Evolutionary conservation across 2,797 vertebrate species (phyloP).

Genomic region (Aphelocoma californica): DNA sequence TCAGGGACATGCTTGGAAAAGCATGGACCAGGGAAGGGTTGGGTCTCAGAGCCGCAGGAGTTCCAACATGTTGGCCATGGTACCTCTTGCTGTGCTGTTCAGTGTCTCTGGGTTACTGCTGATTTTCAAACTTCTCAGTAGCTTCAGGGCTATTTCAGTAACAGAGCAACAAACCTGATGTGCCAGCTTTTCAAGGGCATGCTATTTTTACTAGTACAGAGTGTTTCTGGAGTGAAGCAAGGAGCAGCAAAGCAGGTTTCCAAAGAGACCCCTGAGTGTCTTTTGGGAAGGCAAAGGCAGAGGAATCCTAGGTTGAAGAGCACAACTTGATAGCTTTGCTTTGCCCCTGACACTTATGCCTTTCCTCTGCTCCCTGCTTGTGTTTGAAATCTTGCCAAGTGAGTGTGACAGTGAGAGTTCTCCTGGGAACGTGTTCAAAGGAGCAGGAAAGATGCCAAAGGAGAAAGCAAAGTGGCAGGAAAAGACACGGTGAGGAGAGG

Average conservation of each 20-base stretch:
- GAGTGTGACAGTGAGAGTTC: background rate
- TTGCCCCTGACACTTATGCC: background rate
- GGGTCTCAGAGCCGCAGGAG: background rate
- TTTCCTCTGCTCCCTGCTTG: background rate
- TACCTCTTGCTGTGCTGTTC: background rate
- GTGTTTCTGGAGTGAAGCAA: background rate
- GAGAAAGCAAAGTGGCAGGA: slow-evolving; percentile 39
- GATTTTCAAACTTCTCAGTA: background rate
- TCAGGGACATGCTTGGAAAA: background rate
- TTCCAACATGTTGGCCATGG: rapidly evolving
- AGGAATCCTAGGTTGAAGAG: background rate
- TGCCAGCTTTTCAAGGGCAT: background rate
- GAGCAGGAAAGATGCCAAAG: slow-evolving; percentile 7
- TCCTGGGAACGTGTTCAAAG: background rate
- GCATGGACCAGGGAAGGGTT: background rate
- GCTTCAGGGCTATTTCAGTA: background rate
- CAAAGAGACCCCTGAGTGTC: background rate
- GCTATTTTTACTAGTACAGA: background rate
- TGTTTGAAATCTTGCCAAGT: background rate
- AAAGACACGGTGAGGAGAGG: background rate
- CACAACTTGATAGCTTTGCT: background rate
- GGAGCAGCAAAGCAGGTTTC: background rate
- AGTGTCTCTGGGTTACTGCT: rapidly evolving
- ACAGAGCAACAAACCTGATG: background rate
- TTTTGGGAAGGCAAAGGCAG: background rate